Base-by-base conservation (phyloP, 2,888 invertebrate genomes). In the Lomographa bimaculata region DNA sequence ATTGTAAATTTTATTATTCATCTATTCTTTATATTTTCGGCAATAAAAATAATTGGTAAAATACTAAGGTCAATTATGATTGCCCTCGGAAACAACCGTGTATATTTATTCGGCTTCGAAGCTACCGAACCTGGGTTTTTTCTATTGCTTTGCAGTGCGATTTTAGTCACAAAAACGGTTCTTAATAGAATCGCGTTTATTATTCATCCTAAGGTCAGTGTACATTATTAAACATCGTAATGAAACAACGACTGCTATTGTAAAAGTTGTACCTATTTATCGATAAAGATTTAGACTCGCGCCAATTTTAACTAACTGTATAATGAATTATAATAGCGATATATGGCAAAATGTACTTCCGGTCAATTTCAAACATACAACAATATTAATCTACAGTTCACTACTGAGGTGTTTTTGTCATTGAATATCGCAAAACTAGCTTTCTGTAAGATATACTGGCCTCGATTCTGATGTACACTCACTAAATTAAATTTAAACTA, bases 181-280 rank as follows among this genome's bases (percentile, higher is more conserved):
- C n/a, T n/a, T n/a, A n/a, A n/a, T n/a, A n/a, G n/a, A n/a, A 25
- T 7, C 6, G 2, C 7, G 19, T 35, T 27, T 19, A 30, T 34
- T 9, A 29, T 17, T 17, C 26, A 7, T 1, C 23, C 16, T 28
- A 7, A 30, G 29, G 10, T 9, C 23, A 12, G 54, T 54, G 51
- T 50, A 56, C 57, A 58, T 29, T 54, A 42, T 67, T 54, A 56
- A 39, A 49, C 60, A 64, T 56, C 52, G 57, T 63, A 64, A 59
- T 49, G 58, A 46, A 60, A 60, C 61, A 57, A 70, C 64, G 73
- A 73, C 74, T 71, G 74, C 64, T 71, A 65, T 56, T 64, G 60
- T 63, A 62, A 52, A n/a, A n/a, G 33, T 30, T 36, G 60, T 47
- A 42, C 60, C 57, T 68, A 64, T 61, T 57, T 56, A 60, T 46